Conservation (phyloP, 1,140 invertebrate genomes). For the Microplitis demolitor region DNA sequence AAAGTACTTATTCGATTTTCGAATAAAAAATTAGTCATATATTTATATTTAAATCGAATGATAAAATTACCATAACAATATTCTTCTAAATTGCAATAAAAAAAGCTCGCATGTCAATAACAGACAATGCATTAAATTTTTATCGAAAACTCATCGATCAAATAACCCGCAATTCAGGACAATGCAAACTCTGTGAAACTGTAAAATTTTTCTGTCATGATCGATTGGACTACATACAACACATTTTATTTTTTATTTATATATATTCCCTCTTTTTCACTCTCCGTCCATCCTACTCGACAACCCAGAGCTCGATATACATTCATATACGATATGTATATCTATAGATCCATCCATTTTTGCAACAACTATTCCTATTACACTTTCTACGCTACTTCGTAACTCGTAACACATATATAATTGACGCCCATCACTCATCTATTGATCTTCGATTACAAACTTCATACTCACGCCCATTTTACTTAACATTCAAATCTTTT, state of each 20-base stretch:
- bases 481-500: too few relatives aligned
- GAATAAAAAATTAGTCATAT: too few relatives aligned
- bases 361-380: neutral
- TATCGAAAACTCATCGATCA: conserved; percentile 57
- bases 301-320: too few relatives aligned
- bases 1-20: too few relatives aligned
- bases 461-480: too few relatives aligned
- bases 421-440: neutral
- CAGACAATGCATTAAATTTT: conserved; percentile 17
- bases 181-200: conserved; percentile 30
- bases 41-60: too few relatives aligned
- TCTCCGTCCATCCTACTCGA: conserved; percentile 25
- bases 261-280: conserved; percentile 21
- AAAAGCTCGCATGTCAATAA: neutral
- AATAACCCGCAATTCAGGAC: conserved; percentile 34
- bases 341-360: too few relatives aligned
- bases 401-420: neutral
- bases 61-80: conserved; percentile 11
- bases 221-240: conserved; percentile 37
- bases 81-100: neutral
- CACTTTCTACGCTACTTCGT: neutral
- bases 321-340: too few relatives aligned
- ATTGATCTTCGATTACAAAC: too few relatives aligned
- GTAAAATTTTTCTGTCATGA: conserved; percentile 50
- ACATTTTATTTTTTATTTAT: neutral